Conservation (phyloP, 1,140 invertebrate genomes). For the Zaprionus inermis region DNA sequence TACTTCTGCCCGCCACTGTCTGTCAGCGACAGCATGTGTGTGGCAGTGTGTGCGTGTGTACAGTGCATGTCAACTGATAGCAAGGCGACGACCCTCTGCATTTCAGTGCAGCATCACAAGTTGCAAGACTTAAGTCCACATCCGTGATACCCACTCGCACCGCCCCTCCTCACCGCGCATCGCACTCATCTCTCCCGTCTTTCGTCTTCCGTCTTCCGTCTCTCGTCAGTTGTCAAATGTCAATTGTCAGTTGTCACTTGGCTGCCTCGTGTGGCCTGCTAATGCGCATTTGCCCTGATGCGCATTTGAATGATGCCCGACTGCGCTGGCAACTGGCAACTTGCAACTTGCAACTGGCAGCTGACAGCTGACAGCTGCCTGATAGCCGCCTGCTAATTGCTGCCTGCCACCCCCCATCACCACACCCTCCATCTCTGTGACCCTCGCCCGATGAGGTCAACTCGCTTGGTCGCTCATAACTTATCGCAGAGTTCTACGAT, state of each 20-base stretch:
- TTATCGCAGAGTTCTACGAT: neutral
- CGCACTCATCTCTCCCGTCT: neutral
- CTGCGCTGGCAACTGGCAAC: conserved; percentile 29
- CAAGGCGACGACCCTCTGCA: neutral
- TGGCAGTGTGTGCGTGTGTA: neutral
- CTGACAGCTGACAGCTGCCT: conserved; percentile 39
- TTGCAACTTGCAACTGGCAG: conserved; percentile 28
- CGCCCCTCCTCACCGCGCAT: neutral
- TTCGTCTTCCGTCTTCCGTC: conserved; percentile 15
- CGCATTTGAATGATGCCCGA: conserved; percentile 63
- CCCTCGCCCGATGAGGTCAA: neutral
- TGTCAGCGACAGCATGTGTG: neutral
- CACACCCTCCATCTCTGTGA: too few species aligned
- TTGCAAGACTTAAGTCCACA: conserved; percentile 15
- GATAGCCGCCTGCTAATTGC: conserved; percentile 44
- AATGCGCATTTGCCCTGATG: conserved; percentile 64
- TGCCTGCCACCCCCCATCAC: neutral
- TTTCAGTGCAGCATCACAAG: conserved; percentile 41
- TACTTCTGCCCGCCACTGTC: conserved; percentile 1
- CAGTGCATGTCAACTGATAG: conserved; percentile 28
- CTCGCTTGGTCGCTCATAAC: neutral
- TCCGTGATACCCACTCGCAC: neutral
- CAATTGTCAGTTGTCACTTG: conserved; percentile 73
- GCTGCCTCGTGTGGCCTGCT: conserved; percentile 68
- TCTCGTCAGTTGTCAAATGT: conserved; percentile 48